Evolutionary conservation across 2,113 vertebrate genomes (phyloP).

Genomic region (Ctenodactylus gundi): DNA sequence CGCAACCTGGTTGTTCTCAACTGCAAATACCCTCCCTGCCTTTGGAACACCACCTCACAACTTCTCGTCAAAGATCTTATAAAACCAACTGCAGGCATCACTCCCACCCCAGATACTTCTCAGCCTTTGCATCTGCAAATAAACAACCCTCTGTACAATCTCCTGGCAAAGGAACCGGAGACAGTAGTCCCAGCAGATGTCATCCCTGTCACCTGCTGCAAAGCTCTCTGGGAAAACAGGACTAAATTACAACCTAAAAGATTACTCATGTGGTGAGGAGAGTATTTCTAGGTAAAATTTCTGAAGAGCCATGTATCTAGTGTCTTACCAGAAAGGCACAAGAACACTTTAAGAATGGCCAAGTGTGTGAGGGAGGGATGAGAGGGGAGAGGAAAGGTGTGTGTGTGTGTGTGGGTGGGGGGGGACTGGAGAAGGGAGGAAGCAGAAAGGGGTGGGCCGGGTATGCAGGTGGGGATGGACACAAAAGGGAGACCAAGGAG

Average conservation of each 20-base stretch:
- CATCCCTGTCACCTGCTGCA: conserved; percentile 12
- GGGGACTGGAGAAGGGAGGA: neutral
- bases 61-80: neutral
- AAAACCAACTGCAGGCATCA: conserved; percentile 42
- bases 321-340: conserved; percentile 41
- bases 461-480: rapidly evolving
- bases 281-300: conserved; percentile 56
- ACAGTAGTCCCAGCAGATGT: neutral
- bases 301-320: neutral
- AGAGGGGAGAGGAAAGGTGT: neutral
- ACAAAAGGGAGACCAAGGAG: too few relatives aligned
- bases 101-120: conserved; percentile 14
- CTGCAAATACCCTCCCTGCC: neutral
- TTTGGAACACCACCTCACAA: neutral
- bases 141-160: neutral
- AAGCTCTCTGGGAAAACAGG: conserved; percentile 51
- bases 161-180: conserved; percentile 32
- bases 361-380: rapidly evolving
- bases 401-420: neutral
- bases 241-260: conserved; percentile 23
- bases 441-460: neutral
- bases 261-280: neutral
- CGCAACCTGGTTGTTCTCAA: neutral
- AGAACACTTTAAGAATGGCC: neutral
- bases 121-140: neutral